Base-by-base conservation (phyloP, 1,140 invertebrate genomes). In the Achroia grisella region DNA sequence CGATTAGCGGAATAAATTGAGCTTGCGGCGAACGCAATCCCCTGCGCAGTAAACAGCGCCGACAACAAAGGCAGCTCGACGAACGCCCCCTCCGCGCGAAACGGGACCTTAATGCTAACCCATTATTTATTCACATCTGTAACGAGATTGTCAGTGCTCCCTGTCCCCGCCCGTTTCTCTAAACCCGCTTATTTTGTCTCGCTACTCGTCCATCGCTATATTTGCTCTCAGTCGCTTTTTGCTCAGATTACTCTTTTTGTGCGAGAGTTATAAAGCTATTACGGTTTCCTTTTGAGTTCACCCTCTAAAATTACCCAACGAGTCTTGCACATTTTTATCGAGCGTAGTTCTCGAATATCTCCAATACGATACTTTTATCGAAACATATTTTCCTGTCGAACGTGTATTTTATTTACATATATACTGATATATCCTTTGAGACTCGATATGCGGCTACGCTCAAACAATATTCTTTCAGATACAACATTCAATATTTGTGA, bases 101-200 rank as follows among this genome's bases (percentile, higher is more conserved):
- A 56, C 46, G 56, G 57, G 58, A 56, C 61, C 67, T 71, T 70
- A 77, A 76, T 79, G 71, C 70, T 70, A 52, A 66, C 66, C 76
- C 68, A 80, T 79, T 84, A 79, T 81, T 81, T 81, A 84, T 81
- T 81, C 75, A 80, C 70, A 70, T 75, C 64, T 67, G 69, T 75
- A 78, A 78, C 72, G 70, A 78, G 69, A 80, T 80, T 76, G 70
- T 70, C 70, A 69, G 71, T 68, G 57, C 63, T 60, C 62, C 56
- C 61, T 49, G 44, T 49, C 55, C 54, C 54, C 59, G 48, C 48
- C 55, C 43, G 48, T 47, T 47, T 23, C 54, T 62, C 60, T 17
- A 41, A 51, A 49, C 41, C 48, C 45, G 44, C 52, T 54, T 60
- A 60, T 48, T 59, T 55, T 67, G 63, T 64, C 59, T 63, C 49